Base-by-base conservation (phyloP, 2,113 vertebrate species). In the Fregetta grallaria region DNA sequence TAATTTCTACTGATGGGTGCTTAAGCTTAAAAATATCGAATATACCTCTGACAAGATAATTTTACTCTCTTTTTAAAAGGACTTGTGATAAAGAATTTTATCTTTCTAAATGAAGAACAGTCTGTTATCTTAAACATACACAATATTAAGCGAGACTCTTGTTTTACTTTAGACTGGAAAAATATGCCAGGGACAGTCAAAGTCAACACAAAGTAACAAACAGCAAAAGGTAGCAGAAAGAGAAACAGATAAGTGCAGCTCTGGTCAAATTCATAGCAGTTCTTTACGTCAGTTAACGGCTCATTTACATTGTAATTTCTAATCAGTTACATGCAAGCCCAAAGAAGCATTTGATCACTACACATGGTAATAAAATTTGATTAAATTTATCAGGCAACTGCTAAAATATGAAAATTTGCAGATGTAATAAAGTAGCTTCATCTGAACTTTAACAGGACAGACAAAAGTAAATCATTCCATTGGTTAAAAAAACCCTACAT, bases 311-410 rank as follows among this genome's bases (percentile, higher is more conserved):
- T 95, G 96, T 97, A 96, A 97, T 98, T 98, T 99, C 98, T 98
- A 98, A 98, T 98, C 97, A 97, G 97, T 98, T 98, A 99, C 99
- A 98, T 98, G 99, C 99, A 99, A 98, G 98, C 98, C 98, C 81
- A 90, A 98, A 98, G 98, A 99, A 98, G 98, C 98, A 95, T 98
- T 98, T 97, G 98, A 98, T 98, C 98, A 98, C 98, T 98, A 98
- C 98, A 97, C 98, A 98, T 98, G 97, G 98, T 98, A 98, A 98
- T 98, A 99, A 38, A 38, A 38, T 98, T 84, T 95, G 97, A 96
- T 98, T 98, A 95, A 98, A 98, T 97, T 98, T 98, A 97, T 98
- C 98, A 98, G 98, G 98, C 98, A 99, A 98, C 98, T 98, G 98
- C 98, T 98, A 98, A 98, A 99, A 98, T 98, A 98, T 98, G 97